A percentile compares a stretch with the other conserved stretches of the same genome.
phyloP scores from a whole-genome alignment of 1,140 invertebrate species.

The Drosophila gunungcola region DNA sequence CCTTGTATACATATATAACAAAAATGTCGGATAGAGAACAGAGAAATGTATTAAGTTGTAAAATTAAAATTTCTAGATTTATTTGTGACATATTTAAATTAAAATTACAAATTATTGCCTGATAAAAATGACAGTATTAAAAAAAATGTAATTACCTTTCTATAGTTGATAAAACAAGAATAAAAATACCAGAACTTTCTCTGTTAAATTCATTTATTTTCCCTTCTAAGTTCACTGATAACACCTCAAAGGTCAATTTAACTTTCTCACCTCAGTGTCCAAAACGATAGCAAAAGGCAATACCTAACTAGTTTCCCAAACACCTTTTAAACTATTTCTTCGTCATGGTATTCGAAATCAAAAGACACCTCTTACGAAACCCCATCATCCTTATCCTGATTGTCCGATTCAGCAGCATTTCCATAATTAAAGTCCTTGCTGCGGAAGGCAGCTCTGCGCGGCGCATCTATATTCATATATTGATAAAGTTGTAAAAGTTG shows the following conservation, averaged over 20 bases:
- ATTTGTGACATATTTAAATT: no score
- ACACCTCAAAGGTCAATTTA: background rate
- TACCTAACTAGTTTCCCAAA: background rate
- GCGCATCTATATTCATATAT: conserved; percentile 81
- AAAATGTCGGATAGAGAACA: no score
- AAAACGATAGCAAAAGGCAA: background rate
- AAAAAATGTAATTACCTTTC: no score
- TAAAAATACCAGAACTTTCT: no score
- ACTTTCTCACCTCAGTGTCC: background rate
- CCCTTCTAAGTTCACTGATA: background rate
- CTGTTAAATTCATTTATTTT: background rate
- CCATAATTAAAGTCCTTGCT: conserved; percentile 69
- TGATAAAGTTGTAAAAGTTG: conserved; percentile 82
- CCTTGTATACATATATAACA: no score
- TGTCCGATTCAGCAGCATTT: conserved; percentile 35
- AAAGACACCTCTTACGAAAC: background rate
- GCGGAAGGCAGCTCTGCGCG: conserved; percentile 16
- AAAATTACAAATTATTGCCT: no score
- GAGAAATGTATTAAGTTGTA: no score
- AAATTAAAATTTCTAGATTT: no score
- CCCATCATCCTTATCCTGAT: conserved; percentile 23
- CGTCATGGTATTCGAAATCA: background rate
- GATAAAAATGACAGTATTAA: no score
- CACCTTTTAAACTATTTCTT: conserved; percentile 1
- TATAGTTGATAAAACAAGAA: no score